phyloP scores from a whole-genome alignment of 2,888 invertebrate species.

The Formica aserva region DNA sequence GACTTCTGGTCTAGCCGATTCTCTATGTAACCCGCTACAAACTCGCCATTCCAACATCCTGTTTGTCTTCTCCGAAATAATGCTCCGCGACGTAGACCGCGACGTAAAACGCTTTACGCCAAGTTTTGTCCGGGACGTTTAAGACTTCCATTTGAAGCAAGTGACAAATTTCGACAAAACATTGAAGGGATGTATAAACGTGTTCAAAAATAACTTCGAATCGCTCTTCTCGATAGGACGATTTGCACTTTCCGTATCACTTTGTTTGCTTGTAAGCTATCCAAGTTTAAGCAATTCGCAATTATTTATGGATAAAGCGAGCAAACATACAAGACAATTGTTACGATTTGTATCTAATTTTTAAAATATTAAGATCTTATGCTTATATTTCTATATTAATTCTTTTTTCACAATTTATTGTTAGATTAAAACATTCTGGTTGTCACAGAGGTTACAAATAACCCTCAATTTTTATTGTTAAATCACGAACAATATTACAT shows the following conservation, averaged over 20 bases:
- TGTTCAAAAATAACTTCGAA: slow-evolving; percentile 26
- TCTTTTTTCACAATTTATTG: neutral
- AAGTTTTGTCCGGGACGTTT: slow-evolving; percentile 35
- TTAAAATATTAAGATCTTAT: neutral
- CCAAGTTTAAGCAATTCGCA: neutral
- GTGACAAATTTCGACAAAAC: slow-evolving; percentile 35
- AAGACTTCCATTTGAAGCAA: slow-evolving; percentile 28
- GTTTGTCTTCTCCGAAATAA: slow-evolving; percentile 49
- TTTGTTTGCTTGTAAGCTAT: slow-evolving; percentile 9
- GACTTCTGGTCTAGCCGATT: slow-evolving; percentile 6
- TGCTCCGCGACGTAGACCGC: slow-evolving; percentile 40
- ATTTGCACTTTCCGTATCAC: slow-evolving; percentile 17
- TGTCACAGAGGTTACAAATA: neutral
- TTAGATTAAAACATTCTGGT: neutral
- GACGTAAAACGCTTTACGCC: slow-evolving; percentile 34
- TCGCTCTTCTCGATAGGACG: slow-evolving; percentile 4
- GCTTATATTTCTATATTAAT: neutral
- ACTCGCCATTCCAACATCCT: slow-evolving; percentile 35
- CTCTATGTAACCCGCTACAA: slow-evolving; percentile 29
- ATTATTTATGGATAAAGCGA: neutral
- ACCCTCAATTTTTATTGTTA: neutral
- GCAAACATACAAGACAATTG: neutral
- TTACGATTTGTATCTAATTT: neutral
- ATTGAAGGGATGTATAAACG: slow-evolving; percentile 11
- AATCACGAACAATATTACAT: neutral